Percentiles rank a stretch among this genome's conserved stretches.
Conservation (phyloP, 1,140 invertebrate genomes). For the Nephotettix cincticeps region DNA sequence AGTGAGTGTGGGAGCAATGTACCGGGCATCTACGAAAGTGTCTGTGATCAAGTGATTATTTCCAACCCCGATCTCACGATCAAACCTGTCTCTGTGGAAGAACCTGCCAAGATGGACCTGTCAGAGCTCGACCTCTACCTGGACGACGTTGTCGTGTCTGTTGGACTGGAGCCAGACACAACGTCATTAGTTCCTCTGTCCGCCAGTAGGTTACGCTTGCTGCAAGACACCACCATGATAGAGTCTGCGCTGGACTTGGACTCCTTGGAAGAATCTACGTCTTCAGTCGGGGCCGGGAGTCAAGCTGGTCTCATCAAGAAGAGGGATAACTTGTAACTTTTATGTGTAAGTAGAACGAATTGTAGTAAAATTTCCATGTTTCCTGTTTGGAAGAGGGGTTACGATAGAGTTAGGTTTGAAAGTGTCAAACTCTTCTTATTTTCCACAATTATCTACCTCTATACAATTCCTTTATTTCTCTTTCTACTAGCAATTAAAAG, state of each 20-base stretch:
- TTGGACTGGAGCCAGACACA: slow-evolving; percentile 12
- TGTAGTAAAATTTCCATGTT: background rate
- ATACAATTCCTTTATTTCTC: background rate
- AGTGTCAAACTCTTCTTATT: background rate
- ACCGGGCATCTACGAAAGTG: slow-evolving; percentile 8
- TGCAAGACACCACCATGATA: slow-evolving; percentile 84
- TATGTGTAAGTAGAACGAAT: background rate
- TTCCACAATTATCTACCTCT: background rate
- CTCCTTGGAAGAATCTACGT: slow-evolving; percentile 66
- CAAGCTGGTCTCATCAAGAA: slow-evolving; percentile 56
- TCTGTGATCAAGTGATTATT: background rate
- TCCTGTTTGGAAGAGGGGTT: background rate
- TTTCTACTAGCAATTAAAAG: background rate
- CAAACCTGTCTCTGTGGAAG: background rate
- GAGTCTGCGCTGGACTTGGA: slow-evolving; percentile 83
- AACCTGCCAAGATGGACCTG: slow-evolving; percentile 23
- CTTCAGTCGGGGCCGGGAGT: slow-evolving; percentile 52
- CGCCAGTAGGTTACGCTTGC: slow-evolving; percentile 64
- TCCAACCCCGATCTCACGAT: background rate
- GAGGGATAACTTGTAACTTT: slow-evolving; percentile 33
- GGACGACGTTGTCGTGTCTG: slow-evolving; percentile 34
- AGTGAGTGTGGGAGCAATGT: slow-evolving; percentile 16
- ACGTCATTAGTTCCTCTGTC: slow-evolving; percentile 40
- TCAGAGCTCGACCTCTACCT: slow-evolving; percentile 37
- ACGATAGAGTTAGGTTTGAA: background rate